A percentile compares a stretch with the other conserved stretches of the same genome.
These are phyloP conservation scores for Hypercompe scribonia DNA, from an alignment of 2,888 invertebrate genomes.

Conservation along the genomic window DNA sequence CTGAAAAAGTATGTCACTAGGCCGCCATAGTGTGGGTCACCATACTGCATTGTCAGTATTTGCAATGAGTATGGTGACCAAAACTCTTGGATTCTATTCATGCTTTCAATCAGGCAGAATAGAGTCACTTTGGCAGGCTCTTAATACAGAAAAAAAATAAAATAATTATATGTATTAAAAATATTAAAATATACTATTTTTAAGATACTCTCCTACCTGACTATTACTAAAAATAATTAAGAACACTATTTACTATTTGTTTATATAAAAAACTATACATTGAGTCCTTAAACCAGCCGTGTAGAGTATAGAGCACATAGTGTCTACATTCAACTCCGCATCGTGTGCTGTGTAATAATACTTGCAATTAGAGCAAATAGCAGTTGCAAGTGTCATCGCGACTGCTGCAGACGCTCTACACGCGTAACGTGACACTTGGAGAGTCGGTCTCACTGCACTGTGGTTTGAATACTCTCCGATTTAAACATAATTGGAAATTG, in stretches of 20 bases:
- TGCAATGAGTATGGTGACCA: too few species aligned
- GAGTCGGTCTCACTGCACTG: conserved; percentile 49
- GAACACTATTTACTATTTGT: conserved; percentile 1
- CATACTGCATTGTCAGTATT: too few species aligned
- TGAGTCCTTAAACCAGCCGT: conserved; percentile 20
- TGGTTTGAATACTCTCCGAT: conserved; percentile 21
- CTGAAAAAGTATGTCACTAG: too few species aligned
- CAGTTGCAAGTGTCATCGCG: conserved; percentile 63
- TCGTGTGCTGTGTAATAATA: conserved; percentile 58
- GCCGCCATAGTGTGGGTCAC: too few species aligned
- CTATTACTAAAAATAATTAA: not conserved
- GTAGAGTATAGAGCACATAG: conserved; percentile 21
- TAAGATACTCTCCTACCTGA: not conserved
- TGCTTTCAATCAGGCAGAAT: too few species aligned
- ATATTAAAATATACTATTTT: not conserved
- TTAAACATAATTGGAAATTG: conserved; percentile 24
- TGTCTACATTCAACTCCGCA: conserved; percentile 18
- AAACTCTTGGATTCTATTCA: too few species aligned
- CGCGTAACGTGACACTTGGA: conserved; percentile 59
- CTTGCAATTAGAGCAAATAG: conserved; percentile 68
- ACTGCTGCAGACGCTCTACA: conserved; percentile 54
- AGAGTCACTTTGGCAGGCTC: too few species aligned
- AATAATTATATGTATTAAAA: not conserved
- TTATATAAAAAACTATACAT: conserved; percentile 8
- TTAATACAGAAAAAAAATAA: too few species aligned